Evolutionary conservation across 1,140 invertebrate genomes (phyloP).

Genomic region (Procambarus clarkii): DNA sequence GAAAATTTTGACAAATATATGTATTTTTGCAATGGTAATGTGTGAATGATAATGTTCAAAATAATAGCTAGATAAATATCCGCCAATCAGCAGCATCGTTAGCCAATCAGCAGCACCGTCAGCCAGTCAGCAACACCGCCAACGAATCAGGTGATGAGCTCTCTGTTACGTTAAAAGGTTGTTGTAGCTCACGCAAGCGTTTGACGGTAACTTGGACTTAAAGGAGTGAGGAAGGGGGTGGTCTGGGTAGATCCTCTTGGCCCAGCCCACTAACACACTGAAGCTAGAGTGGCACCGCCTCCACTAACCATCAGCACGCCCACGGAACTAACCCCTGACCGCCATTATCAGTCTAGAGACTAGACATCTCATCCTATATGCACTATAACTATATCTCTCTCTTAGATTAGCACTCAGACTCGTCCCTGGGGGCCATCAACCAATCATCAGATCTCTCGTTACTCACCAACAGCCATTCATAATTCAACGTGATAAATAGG

Average conservation of each 20-base stretch:
- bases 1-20: too few species aligned
- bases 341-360: constrained; percentile 37
- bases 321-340: constrained; percentile 12
- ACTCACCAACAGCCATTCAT: constrained; percentile 5
- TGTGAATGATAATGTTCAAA: too few species aligned
- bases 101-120: constrained; percentile 27
- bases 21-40: too few species aligned
- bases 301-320: constrained; percentile 58
- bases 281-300: constrained; percentile 59
- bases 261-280: constrained; percentile 55
- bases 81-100: background rate
- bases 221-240: constrained; percentile 13
- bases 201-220: background rate
- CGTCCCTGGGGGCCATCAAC: constrained; percentile 10
- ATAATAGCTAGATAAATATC: too few species aligned
- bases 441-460: background rate
- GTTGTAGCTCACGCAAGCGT: background rate
- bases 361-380: constrained; percentile 27
- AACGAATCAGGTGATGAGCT: background rate
- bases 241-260: constrained; percentile 20
- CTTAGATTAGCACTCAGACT: constrained; percentile 19
- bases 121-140: constrained; percentile 23
- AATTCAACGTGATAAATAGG: background rate
- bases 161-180: background rate
- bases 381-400: background rate